Conservation (phyloP, 2,113 vertebrate species). For the Cochlearius cochlearius region DNA sequence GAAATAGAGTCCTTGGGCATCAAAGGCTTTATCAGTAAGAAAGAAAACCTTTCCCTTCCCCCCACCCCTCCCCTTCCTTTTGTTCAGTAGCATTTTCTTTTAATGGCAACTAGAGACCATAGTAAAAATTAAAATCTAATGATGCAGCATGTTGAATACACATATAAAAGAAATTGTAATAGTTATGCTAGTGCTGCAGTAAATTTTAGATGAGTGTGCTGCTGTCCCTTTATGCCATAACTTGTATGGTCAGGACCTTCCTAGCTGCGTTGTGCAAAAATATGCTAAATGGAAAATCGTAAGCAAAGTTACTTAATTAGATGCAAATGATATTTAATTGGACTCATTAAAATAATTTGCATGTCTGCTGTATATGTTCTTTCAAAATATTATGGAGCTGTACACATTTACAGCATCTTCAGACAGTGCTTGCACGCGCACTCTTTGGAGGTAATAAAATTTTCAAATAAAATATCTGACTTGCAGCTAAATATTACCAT, state of each 20-base stretch:
- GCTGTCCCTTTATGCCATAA: not conserved
- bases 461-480: not conserved
- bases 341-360: not conserved
- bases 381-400: not conserved
- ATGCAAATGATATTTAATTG: not conserved
- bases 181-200: not conserved
- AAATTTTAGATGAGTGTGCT: not conserved
- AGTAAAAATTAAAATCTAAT: not conserved
- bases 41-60: not conserved
- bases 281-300: not conserved
- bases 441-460: not conserved
- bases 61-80: accelerated
- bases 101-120: not conserved
- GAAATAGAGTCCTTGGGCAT: constrained; percentile 99
- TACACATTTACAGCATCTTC: not conserved
- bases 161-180: not conserved
- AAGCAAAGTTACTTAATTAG: not conserved
- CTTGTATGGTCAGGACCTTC: not conserved
- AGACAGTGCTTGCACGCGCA: not conserved
- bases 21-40: constrained; percentile 99
- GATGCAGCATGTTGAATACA: not conserved
- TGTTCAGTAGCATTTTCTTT: not conserved
- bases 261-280: not conserved
- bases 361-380: not conserved
- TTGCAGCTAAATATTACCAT: not conserved